These are phyloP conservation scores for Orientallactaga bullata DNA, from an alignment of 2,113 vertebrate genomes.

Conservation along the genomic window DNA sequence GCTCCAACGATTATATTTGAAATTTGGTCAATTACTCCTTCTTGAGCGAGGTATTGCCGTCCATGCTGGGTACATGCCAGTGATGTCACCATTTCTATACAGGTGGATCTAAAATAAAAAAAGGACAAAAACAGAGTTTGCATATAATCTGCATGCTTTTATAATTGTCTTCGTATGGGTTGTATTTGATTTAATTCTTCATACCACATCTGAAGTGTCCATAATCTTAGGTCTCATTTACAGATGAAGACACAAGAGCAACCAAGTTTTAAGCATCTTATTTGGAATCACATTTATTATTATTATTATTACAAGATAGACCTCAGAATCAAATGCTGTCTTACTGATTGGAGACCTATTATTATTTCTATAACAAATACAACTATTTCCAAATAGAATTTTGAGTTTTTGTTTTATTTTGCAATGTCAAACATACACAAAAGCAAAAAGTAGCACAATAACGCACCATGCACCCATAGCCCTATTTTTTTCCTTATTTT, in stretches of 20 bases:
- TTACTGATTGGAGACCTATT: background rate
- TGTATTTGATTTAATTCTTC: background rate
- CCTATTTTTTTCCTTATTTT: conserved; percentile 70
- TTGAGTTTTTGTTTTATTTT: conserved; percentile 28
- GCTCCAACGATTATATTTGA: conserved; percentile 96
- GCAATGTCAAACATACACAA: conserved; percentile 9
- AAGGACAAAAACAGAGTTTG: background rate
- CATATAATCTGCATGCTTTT: background rate
- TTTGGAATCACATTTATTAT: background rate
- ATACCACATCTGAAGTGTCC: conserved; percentile 22
- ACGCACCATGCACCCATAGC: background rate
- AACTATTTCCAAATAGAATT: background rate
- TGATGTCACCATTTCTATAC: conserved; percentile 95
- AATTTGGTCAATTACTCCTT: conserved; percentile 94
- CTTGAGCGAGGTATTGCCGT: conserved; percentile 93
- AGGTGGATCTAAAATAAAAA: conserved; percentile 90
- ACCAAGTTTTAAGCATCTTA: background rate
- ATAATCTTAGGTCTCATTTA: conserved; percentile 24
- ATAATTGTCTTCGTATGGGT: background rate
- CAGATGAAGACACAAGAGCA: background rate
- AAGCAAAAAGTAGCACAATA: background rate
- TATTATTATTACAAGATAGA: background rate
- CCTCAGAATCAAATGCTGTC: conserved; percentile 5
- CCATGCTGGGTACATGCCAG: conserved; percentile 93
- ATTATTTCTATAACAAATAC: background rate